Evolutionary conservation across 1,140 invertebrate species (phyloP), one percentile per base, ranked within the genome.

Genomic region (Mesaphorura yosii): DNA sequence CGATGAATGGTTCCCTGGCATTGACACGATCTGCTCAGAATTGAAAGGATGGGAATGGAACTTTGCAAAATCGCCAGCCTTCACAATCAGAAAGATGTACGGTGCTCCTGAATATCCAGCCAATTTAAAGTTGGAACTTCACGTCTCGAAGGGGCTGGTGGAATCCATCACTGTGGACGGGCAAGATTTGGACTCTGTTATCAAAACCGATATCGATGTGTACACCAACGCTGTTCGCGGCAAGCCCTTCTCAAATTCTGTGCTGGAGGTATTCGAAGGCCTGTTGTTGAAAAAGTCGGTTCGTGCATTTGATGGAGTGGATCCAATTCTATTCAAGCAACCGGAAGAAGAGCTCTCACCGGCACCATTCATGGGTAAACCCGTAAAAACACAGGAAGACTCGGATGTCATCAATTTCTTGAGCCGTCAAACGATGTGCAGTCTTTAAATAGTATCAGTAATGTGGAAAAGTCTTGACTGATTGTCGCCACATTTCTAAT

Each of bases 61-160:
- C 47, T 90, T 77, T 69, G 90, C 86, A n/a, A 82, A 79, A 66
- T 88, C 88, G 1, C 90, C 90, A 1, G 78, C 79, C 63, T 95
- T 94, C 68, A 78, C 76, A 1, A 76, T 88, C 4, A 53, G 55
- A 19, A 48, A 62, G 17, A 55, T 57, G 7, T 67, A 60, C 22
- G 37, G 3, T 6, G 5, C 10, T 51, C 22, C 17, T 6, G 17
- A 17, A 22, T 17, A 46, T 40, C 31, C 45, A 17, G 39, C 22
- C 26, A 46, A 47, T 34, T 31, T 58, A 26, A 19, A 52, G 34
- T 27, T 63, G 10, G 10, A 28, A 6, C 20, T 63, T 12, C 29
- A 45, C n/a, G 48, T 63, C 4, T 38, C 37, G 17, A 59, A 59
- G 37, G 61, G 57, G 17, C n/a, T 57, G 7, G 23, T 48, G n/a